phyloP scores from a whole-genome alignment of 1,140 invertebrate species.

The Hestina assimilis region DNA sequence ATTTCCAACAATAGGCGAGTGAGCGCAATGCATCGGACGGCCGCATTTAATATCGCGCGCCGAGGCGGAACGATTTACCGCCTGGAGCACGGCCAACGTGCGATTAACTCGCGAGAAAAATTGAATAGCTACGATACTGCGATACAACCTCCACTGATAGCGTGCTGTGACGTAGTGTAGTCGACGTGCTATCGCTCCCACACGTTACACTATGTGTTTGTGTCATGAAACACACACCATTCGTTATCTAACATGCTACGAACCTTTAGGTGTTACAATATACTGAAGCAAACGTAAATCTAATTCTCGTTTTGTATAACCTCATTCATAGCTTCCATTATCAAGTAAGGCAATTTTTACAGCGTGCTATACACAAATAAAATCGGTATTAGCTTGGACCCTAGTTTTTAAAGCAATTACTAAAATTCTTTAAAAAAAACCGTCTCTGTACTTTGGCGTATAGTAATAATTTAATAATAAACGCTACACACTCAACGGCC shows the following conservation, averaged over 20 bases:
- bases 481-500: too few species aligned
- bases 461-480: too few species aligned
- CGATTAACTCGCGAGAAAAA: conserved; percentile 28
- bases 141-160: conserved; percentile 1
- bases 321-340: too few species aligned
- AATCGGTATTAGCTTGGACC: too few species aligned
- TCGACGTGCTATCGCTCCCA: background rate
- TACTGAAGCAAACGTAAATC: too few species aligned
- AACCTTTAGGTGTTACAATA: too few species aligned
- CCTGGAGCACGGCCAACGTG: conserved; percentile 21
- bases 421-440: too few species aligned
- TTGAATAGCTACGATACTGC: conserved; percentile 14
- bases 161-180: background rate
- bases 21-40: background rate
- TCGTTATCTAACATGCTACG: background rate
- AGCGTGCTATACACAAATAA: too few species aligned
- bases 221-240: background rate
- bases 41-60: conserved; percentile 17
- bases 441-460: too few species aligned
- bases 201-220: background rate
- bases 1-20: background rate
- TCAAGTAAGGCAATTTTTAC: too few species aligned
- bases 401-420: too few species aligned
- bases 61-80: conserved; percentile 24
- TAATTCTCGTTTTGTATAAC: too few species aligned